Percentiles rank a stretch among this genome's conserved stretches.
Evolutionary conservation across 1,140 invertebrate genomes (phyloP).

Genomic region (Watersipora subatra): DNA sequence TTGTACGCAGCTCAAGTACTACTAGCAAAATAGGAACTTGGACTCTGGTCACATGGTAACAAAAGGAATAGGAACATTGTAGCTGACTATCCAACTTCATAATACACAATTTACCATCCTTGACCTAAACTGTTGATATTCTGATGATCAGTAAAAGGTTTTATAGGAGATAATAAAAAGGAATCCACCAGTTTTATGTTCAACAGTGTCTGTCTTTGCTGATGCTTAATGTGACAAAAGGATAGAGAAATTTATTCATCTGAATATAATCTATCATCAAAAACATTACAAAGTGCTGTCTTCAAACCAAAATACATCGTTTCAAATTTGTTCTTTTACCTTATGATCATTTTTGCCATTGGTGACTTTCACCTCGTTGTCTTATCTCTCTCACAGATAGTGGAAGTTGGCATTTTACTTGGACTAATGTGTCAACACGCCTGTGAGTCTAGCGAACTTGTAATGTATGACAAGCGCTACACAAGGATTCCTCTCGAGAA

Average conservation of each 20-base stretch:
- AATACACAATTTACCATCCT: background rate
- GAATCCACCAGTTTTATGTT: background rate
- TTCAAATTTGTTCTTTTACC: background rate
- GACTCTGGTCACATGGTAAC: background rate
- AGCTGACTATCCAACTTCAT: background rate
- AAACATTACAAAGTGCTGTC: background rate
- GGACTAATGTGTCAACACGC: conserved; percentile 42
- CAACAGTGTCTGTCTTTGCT: background rate
- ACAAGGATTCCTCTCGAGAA: too few species aligned
- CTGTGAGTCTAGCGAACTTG: too few species aligned
- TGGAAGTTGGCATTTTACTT: conserved; percentile 33
- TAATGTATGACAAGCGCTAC: too few species aligned
- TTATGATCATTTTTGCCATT: background rate
- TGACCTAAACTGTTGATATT: background rate
- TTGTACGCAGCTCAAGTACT: conserved; percentile 5
- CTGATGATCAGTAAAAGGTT: background rate
- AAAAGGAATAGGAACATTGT: too few species aligned
- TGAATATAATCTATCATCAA: background rate
- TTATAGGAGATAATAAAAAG: background rate
- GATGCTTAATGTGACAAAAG: background rate
- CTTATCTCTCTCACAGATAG: conserved; percentile 20
- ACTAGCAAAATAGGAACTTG: background rate
- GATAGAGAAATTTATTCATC: background rate
- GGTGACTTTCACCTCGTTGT: background rate
- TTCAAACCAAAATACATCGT: conserved; percentile 1